Conservation (phyloP, 2,797 vertebrate species). For the Sitta carolinensis region DNA sequence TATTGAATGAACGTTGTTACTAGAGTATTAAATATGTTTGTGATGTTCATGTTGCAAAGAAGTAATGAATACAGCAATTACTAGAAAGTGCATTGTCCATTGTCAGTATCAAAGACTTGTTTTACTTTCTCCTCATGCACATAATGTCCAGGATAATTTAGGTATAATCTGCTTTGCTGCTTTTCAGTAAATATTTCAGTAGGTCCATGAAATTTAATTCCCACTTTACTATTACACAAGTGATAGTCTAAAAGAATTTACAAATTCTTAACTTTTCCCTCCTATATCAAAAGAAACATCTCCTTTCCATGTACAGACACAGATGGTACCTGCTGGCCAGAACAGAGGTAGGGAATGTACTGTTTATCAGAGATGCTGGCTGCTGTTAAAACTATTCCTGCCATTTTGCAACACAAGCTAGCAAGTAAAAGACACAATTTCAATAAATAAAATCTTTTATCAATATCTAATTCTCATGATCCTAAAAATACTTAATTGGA, state of each 20-base stretch:
- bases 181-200: background rate
- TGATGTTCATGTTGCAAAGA: background rate
- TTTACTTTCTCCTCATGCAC: background rate
- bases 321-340: background rate
- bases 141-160: background rate
- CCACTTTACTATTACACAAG: background rate
- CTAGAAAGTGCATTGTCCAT: background rate
- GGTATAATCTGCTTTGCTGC: background rate
- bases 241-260: background rate
- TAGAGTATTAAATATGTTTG: background rate
- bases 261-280: background rate
- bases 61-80: background rate
- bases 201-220: background rate
- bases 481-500: background rate
- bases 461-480: background rate
- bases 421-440: background rate
- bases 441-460: background rate
- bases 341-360: background rate
- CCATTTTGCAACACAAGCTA: background rate
- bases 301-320: background rate
- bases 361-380: background rate
- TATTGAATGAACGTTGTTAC: background rate
- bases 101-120: background rate
- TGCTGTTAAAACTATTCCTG: background rate
- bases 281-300: background rate